These are phyloP conservation scores for Chironomus striatipennis DNA, from an alignment of 1,140 invertebrate genomes.

Conservation along the genomic window DNA sequence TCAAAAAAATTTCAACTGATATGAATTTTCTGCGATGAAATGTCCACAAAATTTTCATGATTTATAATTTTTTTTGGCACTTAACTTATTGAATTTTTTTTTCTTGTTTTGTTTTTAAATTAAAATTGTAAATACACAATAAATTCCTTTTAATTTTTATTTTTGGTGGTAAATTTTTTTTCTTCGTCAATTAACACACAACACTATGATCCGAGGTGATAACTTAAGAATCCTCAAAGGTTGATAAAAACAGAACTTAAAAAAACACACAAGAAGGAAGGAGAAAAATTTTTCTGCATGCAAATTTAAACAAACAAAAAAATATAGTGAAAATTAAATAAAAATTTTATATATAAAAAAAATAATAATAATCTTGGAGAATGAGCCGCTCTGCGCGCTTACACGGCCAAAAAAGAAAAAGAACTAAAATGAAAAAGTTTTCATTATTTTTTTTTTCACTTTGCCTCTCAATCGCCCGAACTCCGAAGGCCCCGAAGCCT, in stretches of 20 bases:
- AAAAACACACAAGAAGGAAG: background rate
- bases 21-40: too few species aligned
- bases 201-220: too few species aligned
- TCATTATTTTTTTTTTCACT: slow-evolving; percentile 24
- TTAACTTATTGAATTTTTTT: background rate
- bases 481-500: slow-evolving; percentile 4
- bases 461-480: slow-evolving; percentile 15
- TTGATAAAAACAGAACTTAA: background rate
- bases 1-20: background rate
- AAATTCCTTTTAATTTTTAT: background rate
- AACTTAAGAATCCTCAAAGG: background rate
- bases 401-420: slow-evolving; percentile 23
- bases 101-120: too few species aligned
- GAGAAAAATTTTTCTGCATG: background rate
- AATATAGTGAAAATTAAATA: slow-evolving; percentile 11
- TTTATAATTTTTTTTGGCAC: too few species aligned
- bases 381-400: slow-evolving; percentile 18
- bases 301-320: slow-evolving; percentile 4
- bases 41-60: too few species aligned
- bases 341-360: slow-evolving; percentile 8
- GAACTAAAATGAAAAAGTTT: slow-evolving; percentile 23
- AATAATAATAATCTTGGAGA: slow-evolving; percentile 1
- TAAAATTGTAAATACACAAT: too few species aligned
- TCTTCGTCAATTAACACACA: background rate
- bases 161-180: background rate